Base-by-base conservation (phyloP, 2,797 vertebrate genomes). In the Pterois miles region DNA sequence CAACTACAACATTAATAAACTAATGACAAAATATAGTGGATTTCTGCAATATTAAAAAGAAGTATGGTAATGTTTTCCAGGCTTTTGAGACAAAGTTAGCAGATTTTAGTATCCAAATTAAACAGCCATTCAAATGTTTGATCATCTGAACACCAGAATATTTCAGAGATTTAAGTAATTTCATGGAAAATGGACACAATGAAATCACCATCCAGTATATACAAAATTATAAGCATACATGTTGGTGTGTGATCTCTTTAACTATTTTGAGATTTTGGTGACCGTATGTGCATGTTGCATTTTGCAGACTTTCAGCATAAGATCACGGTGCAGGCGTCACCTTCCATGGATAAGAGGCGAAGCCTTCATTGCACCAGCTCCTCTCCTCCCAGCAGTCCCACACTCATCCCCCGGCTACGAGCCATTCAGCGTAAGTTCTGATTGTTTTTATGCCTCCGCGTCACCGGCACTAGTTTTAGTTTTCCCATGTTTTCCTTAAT, bases 241-340 rank as follows among this genome's bases (percentile, higher is more conserved):
- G 33, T 58, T 40, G 46, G 22, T 63, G 11, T 74, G 22, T 76
- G 33, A 48, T 50, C 27, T 27, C 18, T 50, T 27, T 18, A 10
- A 18, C 33, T 54, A 2, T 40, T 40, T 22, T 62, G 22, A 12
- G 8, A 59, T 62, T n/a, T 2, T 46, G 33, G 52, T 66, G 40
- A 52, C 53, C 7, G 4, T 53, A 16, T 73, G 16, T 68, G 22
- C 3, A 14, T 65, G 14, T 43, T 57, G 1, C 68, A 9, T 80
- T 22, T 74, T 63, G 10, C 76, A 99, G 98, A 99, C 93, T 99
- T 99, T 85, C 98, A 98, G 87, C 98, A 98, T 81, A 99, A 99
- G 92, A 99, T 99, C 90, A 99, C 98, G 0, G 98, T 99, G 65
- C 98, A 99, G 92, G 98, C 98, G 6, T 99, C 98, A 0, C 98